Conservation (phyloP, 2,888 invertebrate species). For the Resseliella maxima region DNA sequence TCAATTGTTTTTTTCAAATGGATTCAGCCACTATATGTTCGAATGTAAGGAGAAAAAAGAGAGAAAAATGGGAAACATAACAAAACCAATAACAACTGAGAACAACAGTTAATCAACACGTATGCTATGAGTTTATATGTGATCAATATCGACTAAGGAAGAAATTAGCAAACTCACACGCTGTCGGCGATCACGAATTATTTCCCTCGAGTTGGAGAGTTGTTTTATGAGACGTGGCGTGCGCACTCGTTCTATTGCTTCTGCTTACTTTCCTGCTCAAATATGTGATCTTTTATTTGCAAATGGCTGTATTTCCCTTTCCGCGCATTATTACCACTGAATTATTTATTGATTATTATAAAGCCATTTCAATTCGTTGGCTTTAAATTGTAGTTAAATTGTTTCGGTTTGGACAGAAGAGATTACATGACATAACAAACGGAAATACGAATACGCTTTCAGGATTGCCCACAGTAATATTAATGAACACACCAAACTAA, state of each 20-base stretch:
- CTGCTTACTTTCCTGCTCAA: too few species aligned
- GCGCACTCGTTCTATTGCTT: background rate
- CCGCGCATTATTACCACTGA: background rate
- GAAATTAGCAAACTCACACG: conserved; percentile 8
- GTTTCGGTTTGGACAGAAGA: background rate
- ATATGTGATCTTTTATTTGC: background rate
- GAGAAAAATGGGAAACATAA: background rate
- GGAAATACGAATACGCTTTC: background rate
- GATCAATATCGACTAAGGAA: conserved; percentile 40
- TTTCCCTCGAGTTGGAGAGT: background rate
- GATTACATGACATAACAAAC: background rate
- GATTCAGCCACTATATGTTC: background rate
- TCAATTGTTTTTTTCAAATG: background rate
- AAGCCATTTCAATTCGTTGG: background rate
- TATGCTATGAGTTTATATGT: background rate
- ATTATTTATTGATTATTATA: background rate
- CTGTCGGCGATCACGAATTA: conserved; percentile 18
- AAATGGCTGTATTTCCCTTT: background rate
- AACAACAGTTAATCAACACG: background rate
- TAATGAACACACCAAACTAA: background rate
- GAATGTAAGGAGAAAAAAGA: background rate
- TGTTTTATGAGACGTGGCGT: too few species aligned
- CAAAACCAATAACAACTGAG: too few species aligned
- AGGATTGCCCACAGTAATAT: background rate
- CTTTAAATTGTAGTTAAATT: background rate